These are phyloP conservation scores for Ephydatia muelleri DNA, from an alignment of 37 sponge, comb jelly and placozoan species.

Conservation along the genomic window DNA sequence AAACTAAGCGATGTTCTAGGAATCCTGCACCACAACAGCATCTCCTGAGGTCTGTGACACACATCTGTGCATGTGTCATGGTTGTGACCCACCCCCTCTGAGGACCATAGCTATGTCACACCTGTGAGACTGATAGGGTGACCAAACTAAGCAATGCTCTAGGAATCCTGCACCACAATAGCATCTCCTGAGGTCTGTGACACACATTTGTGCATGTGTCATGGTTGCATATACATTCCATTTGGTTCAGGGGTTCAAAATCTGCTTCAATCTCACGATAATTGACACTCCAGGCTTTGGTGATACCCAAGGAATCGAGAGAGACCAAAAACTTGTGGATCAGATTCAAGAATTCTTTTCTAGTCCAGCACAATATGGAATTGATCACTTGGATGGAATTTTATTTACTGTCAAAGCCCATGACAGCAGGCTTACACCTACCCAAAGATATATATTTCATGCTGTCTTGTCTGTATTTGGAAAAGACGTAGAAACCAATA, in stretches of 20 bases:
- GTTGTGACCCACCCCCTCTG: too few relatives aligned
- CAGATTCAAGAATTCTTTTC: conserved; percentile 53
- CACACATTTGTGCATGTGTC: too few relatives aligned
- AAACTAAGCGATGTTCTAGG: too few relatives aligned
- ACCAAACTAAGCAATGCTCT: too few relatives aligned
- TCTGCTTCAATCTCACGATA: conserved; percentile 37
- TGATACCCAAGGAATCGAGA: conserved; percentile 40
- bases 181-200: too few relatives aligned
- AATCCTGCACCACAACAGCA: too few relatives aligned
- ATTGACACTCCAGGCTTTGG: conserved; percentile 71
- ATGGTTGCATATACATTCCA: conserved; percentile 58
- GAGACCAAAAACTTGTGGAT: conserved; percentile 26
- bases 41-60: too few relatives aligned
- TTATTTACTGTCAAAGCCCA: conserved; percentile 49
- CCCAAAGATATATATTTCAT: conserved; percentile 57
- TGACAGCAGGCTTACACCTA: conserved; percentile 40
- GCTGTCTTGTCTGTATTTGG: conserved; percentile 57
- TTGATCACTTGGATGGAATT: conserved; percentile 55
- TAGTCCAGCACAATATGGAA: conserved; percentile 32
- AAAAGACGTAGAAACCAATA: conserved; percentile 53
- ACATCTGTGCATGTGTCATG: too few relatives aligned
- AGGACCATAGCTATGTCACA: too few relatives aligned
- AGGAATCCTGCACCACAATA: too few relatives aligned
- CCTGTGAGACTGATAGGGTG: too few relatives aligned
- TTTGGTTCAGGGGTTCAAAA: conserved; percentile 11